A percentile compares a stretch with the other conserved stretches of the same genome.
These are phyloP conservation scores for Caradrina kadenii DNA, from an alignment of 2,888 invertebrate species.

Conservation along the genomic window DNA sequence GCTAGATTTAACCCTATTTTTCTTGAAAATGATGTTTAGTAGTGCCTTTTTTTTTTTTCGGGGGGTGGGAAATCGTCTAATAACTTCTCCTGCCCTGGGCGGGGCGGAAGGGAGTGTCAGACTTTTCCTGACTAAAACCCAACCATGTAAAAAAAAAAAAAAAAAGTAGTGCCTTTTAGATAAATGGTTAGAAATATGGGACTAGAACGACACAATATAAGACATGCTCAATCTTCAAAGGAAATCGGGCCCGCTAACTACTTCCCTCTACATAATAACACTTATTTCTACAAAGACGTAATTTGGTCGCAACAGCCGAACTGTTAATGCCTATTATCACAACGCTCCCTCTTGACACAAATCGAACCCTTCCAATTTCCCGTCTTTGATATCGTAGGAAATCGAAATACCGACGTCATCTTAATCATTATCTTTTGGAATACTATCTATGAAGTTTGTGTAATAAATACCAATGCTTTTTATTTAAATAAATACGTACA, in stretches of 20 bases:
- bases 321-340: constrained; percentile 65
- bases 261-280: not conserved
- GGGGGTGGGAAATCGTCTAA: no score
- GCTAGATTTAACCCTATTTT: no score
- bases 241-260: not conserved
- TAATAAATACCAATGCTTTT: not conserved
- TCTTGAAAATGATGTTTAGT: no score
- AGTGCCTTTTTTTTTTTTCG: no score
- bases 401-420: constrained; percentile 61
- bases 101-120: no score
- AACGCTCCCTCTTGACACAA: constrained; percentile 62
- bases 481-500: no score
- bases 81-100: no score
- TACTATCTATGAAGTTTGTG: not conserved
- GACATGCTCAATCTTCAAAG: not conserved
- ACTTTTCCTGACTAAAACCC: no score
- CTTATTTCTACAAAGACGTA: constrained; percentile 15
- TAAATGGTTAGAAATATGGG: not conserved
- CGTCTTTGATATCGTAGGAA: constrained; percentile 63
- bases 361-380: constrained; percentile 69
- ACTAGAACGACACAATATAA: not conserved
- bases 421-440: constrained; percentile 22
- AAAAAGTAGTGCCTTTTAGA: no score
- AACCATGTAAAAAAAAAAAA: no score
- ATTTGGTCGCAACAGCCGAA: constrained; percentile 38